Evolutionary conservation across 2,888 invertebrate species (phyloP).

Genomic region (Camponotus fellah): DNA sequence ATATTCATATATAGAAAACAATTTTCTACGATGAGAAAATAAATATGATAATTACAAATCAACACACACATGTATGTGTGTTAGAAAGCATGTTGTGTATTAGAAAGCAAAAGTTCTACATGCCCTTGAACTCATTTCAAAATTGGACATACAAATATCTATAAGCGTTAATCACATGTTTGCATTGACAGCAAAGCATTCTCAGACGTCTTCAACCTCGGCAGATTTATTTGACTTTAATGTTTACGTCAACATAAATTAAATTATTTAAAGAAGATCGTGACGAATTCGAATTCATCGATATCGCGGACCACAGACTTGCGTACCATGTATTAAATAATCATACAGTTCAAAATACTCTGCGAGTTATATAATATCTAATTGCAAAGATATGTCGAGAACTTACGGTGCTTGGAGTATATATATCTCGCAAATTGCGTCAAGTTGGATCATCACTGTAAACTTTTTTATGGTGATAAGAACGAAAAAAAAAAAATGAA

Average conservation of each 20-base stretch:
- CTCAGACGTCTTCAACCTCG: background rate
- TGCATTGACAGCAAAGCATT: background rate
- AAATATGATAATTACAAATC: background rate
- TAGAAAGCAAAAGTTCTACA: background rate
- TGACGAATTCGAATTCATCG: slow-evolving; percentile 28
- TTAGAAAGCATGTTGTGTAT: background rate
- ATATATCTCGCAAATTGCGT: slow-evolving; percentile 17
- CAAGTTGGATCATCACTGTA: background rate
- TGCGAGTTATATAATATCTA: slow-evolving; percentile 27
- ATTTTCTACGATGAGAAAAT: background rate
- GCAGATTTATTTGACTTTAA: slow-evolving; percentile 33
- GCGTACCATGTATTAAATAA: background rate
- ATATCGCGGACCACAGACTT: background rate
- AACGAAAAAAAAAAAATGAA: background rate
- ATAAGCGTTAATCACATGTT: background rate
- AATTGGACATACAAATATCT: background rate
- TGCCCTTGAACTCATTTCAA: background rate
- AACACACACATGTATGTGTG: background rate
- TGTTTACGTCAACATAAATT: background rate
- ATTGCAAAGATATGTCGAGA: background rate
- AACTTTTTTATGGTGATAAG: background rate
- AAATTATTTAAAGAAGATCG: slow-evolving; percentile 5
- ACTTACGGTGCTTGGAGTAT: background rate
- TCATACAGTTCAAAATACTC: slow-evolving; percentile 22
- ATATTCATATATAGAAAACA: background rate